Evolutionary conservation across 2,888 invertebrate species (phyloP).

Genomic region (Sinopyrophorus schimmeli): DNA sequence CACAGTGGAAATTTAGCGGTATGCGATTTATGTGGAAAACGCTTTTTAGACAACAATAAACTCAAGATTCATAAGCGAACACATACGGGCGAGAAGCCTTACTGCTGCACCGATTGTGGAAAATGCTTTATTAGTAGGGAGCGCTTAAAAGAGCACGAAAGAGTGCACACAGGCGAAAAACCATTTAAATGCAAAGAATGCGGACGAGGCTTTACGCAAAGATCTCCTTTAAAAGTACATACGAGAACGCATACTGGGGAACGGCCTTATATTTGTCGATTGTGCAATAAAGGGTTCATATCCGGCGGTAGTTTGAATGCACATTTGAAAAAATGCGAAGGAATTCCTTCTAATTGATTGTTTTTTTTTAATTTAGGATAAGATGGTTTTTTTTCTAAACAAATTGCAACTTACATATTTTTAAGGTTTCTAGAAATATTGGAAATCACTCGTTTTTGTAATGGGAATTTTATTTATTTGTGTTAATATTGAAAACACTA

Average conservation of each 20-base stretch:
- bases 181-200: conserved; percentile 62
- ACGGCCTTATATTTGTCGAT: conserved; percentile 58
- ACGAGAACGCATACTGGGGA: conserved; percentile 60
- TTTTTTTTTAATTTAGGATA: no score
- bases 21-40: conserved; percentile 65
- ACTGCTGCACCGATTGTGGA: conserved; percentile 50
- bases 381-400: no score
- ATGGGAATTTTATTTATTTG: no score
- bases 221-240: conserved; percentile 31
- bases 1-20: conserved; percentile 60
- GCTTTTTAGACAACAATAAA: conserved; percentile 58
- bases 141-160: conserved; percentile 50
- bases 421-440: no score
- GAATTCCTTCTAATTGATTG: no score
- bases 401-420: no score
- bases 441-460: no score
- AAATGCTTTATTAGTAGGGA: conserved; percentile 54
- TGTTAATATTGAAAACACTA: no score
- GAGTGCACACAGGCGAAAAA: conserved; percentile 52
- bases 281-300: conserved; percentile 61
- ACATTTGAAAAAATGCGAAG: no score
- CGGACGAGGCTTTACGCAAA: conserved; percentile 65
- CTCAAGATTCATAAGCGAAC: conserved; percentile 55
- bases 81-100: conserved; percentile 52
- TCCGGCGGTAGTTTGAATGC: no score